These are phyloP conservation scores for Gnatocerus cornutus DNA, from an alignment of 2,888 invertebrate genomes.

Conservation along the genomic window DNA sequence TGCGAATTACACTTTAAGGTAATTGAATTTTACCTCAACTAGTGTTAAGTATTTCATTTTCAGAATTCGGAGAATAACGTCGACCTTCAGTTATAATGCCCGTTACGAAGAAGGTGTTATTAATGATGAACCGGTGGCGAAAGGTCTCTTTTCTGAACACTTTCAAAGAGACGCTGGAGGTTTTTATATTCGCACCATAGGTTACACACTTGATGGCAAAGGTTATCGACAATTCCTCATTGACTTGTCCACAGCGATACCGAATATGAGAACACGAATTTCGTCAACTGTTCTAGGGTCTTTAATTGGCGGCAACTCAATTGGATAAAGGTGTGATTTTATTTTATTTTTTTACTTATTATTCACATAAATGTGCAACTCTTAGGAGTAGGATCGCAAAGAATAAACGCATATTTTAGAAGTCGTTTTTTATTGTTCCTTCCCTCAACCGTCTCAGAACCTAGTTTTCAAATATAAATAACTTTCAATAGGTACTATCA, in stretches of 20 bases:
- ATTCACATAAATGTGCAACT: too few relatives aligned
- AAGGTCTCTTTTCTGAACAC: conserved; percentile 11
- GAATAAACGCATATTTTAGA: too few relatives aligned
- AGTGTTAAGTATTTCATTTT: not conserved
- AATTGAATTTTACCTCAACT: too few relatives aligned
- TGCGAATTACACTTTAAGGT: too few relatives aligned
- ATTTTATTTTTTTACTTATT: too few relatives aligned
- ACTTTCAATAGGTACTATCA: too few relatives aligned
- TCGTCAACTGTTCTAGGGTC: not conserved
- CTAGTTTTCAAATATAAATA: too few relatives aligned
- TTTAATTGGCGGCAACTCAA: conserved; percentile 1
- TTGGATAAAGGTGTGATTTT: not conserved
- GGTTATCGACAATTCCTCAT: conserved; percentile 26
- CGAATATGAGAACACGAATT: not conserved
- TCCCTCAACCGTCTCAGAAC: too few relatives aligned
- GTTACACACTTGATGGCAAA: conserved; percentile 15
- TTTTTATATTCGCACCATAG: conserved; percentile 18
- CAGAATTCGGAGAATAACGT: conserved; percentile 16
- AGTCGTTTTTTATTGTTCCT: too few relatives aligned
- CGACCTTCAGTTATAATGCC: conserved; percentile 19
- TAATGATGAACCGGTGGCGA: not conserved
- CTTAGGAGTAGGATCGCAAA: too few relatives aligned
- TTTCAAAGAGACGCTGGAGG: conserved; percentile 18
- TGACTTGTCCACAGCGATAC: conserved; percentile 8
- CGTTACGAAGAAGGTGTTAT: conserved; percentile 14